These are phyloP conservation scores for Macquaria ambigua DNA, from an alignment of 2,113 vertebrate species.

Conservation along the genomic window DNA sequence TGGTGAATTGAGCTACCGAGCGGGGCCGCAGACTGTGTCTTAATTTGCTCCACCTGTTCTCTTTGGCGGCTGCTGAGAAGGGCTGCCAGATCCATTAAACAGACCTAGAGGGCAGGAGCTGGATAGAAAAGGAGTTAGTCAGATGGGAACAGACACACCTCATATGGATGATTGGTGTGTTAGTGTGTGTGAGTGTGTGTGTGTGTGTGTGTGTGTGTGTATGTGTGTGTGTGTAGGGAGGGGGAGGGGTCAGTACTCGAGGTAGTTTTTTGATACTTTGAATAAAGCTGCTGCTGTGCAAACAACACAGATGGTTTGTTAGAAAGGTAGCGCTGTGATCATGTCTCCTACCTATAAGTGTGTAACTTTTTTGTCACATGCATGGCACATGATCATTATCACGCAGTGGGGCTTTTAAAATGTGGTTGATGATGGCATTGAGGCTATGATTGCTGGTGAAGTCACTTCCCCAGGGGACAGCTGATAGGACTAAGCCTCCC, in stretches of 20 bases:
- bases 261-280: conserved; percentile 12
- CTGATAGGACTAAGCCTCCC: conserved; percentile 71
- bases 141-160: conserved; percentile 78
- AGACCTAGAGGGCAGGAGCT: conserved; percentile 84
- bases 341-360: conserved; percentile 28
- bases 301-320: conserved; percentile 35
- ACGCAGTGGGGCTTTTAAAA: conserved; percentile 52
- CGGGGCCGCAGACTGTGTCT: conserved; percentile 81
- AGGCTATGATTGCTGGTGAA: conserved; percentile 55
- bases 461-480: conserved; percentile 57
- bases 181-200: conserved; percentile 51
- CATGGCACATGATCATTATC: conserved; percentile 48
- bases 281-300: conserved; percentile 52
- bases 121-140: conserved; percentile 74
- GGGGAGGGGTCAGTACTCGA: not conserved
- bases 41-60: conserved; percentile 87
- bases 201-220: conserved; percentile 45
- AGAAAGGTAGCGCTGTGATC: not conserved
- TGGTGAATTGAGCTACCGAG: conserved; percentile 76
- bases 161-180: conserved; percentile 70
- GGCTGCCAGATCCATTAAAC: conserved; percentile 90
- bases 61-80: conserved; percentile 78
- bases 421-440: conserved; percentile 34
- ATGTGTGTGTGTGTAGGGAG: conserved; percentile 39
- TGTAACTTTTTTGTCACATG: conserved; percentile 25